A percentile compares a stretch with the other conserved stretches of the same genome.
Evolutionary conservation across 2,888 invertebrate species (phyloP).

Genomic region (Panzeria rudis): DNA sequence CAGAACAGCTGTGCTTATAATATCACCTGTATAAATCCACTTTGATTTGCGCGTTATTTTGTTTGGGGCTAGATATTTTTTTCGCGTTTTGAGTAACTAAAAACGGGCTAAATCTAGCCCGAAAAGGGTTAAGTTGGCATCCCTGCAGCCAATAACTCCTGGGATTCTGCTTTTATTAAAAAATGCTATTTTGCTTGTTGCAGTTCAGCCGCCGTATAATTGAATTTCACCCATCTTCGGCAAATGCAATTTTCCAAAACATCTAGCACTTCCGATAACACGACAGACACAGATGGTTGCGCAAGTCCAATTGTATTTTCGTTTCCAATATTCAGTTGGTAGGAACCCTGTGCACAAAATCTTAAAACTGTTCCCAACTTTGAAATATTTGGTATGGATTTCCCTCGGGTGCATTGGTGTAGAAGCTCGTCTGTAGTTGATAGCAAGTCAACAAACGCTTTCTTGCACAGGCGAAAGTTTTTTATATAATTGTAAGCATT

Average conservation of each 20-base stretch:
- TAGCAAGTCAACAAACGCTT: not conserved
- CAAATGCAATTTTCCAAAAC: too few relatives aligned
- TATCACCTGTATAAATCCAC: too few relatives aligned
- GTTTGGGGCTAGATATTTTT: too few relatives aligned
- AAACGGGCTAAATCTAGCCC: too few relatives aligned
- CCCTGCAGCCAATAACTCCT: not conserved
- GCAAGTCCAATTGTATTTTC: constrained; percentile 22
- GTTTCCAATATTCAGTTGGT: constrained; percentile 36
- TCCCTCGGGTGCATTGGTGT: constrained; percentile 8
- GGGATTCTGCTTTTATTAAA: constrained; percentile 34
- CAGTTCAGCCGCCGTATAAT: not conserved
- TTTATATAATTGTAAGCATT: not conserved
- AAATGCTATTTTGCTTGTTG: constrained; percentile 15
- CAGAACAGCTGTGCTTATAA: too few relatives aligned
- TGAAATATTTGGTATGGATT: constrained; percentile 5
- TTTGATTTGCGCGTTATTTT: too few relatives aligned
- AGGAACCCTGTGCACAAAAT: constrained; percentile 32
- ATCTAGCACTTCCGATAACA: too few relatives aligned
- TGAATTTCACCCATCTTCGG: too few relatives aligned
- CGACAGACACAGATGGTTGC: not conserved
- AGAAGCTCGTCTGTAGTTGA: constrained; percentile 3
- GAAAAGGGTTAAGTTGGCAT: too few relatives aligned
- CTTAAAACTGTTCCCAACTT: constrained; percentile 15
- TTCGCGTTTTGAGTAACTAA: too few relatives aligned
- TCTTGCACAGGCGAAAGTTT: constrained; percentile 14